These are phyloP conservation scores for Drosophila tanythrix DNA, from an alignment of 2,888 invertebrate species.

Conservation along the genomic window DNA sequence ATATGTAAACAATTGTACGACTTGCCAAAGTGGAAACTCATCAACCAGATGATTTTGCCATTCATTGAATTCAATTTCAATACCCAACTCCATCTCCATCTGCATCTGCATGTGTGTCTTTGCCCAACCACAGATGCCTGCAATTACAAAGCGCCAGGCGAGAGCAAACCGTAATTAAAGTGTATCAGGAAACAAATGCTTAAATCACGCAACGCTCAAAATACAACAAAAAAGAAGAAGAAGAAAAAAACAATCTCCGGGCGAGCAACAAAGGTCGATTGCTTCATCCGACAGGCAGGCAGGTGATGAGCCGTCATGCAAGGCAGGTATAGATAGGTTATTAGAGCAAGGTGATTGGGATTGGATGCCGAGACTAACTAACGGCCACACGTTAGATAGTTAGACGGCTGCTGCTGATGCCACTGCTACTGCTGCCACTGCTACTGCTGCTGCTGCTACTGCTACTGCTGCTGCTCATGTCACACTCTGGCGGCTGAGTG, in stretches of 20 bases:
- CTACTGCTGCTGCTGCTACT: slow-evolving; percentile 9
- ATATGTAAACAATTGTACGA: neutral
- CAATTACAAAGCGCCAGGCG: slow-evolving; percentile 52
- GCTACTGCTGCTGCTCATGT: slow-evolving; percentile 42
- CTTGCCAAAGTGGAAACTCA: slow-evolving; percentile 26
- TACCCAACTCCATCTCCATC: neutral
- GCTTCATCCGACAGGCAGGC: slow-evolving; percentile 78
- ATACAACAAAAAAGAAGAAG: slow-evolving; percentile 25
- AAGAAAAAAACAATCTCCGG: neutral
- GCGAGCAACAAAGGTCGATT: slow-evolving; percentile 69
- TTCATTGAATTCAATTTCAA: slow-evolving; percentile 62
- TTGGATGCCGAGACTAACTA: slow-evolving; percentile 26
- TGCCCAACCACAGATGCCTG: slow-evolving; percentile 17
- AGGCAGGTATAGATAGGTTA: slow-evolving; percentile 66
- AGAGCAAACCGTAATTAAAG: slow-evolving; percentile 64
- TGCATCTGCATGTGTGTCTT: neutral
- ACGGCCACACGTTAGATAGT: slow-evolving; percentile 37
- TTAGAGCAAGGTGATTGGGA: slow-evolving; percentile 58
- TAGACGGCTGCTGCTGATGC: neutral
- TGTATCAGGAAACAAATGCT: slow-evolving; percentile 82
- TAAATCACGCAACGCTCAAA: slow-evolving; percentile 76
- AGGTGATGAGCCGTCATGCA: slow-evolving; percentile 75
- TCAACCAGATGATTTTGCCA: slow-evolving; percentile 50
- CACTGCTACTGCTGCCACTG: slow-evolving; percentile 28
- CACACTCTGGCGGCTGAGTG: slow-evolving; percentile 36